Evolutionary conservation across 2,888 invertebrate genomes (phyloP), one percentile per base, ranked within the genome.

Genomic region (Cacoxenus indagator): DNA sequence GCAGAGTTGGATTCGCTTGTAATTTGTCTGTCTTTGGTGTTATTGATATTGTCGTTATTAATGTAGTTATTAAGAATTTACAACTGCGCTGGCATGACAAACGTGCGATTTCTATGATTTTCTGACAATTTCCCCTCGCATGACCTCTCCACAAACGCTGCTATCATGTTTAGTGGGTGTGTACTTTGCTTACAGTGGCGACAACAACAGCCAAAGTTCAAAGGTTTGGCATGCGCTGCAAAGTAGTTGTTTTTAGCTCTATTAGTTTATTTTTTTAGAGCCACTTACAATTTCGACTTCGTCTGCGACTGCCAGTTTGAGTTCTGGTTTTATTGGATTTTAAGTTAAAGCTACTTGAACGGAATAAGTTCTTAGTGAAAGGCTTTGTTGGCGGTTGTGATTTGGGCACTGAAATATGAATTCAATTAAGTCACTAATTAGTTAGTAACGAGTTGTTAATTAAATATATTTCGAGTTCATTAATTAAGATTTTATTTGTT

Each of bases 61-160:
- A 81, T 81, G 80, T 83, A 81, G 80, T 81, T 81, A 81, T 81
- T 81, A 80, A 80, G 79, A 78, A 81, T 77, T 76, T 82, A 83
- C 83, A 81, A 81, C 82, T 81, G 80, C 83, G n/a, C n/a, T n/a
- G 68, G 74, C 83, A 19, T 57, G n/a, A 26, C 43, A 43, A 43
- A 45, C 61, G 43, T 62, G 45, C 43, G 43, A 62, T 43, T 62
- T 62, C 24, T 62, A 37, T 14, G 37, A 37, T 4, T 37, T 37
- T 37, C n/a, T n/a, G 8, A 37, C 37, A 11, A 14, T 37, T 37
- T 8, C 37, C 37, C 8, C 37, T 11, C 37, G 37, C 37, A 8
- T 37, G 9, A 8, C 37, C 8, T 37, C 9, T 37, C 14, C 14
- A 37, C 14, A 14, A 14, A 14, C 14, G n/a, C n/a, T n/a, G n/a